phyloP scores from a whole-genome alignment of 2,888 invertebrate species.

The Elegia similella region DNA sequence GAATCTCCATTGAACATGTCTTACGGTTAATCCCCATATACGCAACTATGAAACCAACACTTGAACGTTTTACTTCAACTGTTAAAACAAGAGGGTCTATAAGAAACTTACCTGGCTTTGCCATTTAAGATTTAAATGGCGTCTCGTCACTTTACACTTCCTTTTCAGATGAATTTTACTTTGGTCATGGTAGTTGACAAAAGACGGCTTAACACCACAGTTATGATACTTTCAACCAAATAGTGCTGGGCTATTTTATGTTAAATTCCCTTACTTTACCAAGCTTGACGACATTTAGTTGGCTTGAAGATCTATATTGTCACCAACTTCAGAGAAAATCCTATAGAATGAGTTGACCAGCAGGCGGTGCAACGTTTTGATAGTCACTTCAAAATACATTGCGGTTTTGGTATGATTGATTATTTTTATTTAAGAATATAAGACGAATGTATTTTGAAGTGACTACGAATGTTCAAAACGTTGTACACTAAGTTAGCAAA shows the following conservation, averaged over 20 bases:
- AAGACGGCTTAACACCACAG: neutral
- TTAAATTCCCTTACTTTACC: no score
- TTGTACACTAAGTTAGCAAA: no score
- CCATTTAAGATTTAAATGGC: neutral
- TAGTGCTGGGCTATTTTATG: neutral
- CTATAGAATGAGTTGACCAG: no score
- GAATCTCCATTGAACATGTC: neutral
- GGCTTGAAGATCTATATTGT: no score
- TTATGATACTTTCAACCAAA: neutral
- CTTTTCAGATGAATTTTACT: neutral
- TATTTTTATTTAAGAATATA: no score
- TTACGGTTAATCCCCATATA: constrained; percentile 2
- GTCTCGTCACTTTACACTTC: neutral
- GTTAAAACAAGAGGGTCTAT: neutral
- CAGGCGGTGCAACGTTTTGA: no score
- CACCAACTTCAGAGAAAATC: no score
- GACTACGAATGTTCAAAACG: no score
- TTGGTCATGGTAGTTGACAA: neutral
- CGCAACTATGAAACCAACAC: neutral
- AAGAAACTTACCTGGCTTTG: neutral
- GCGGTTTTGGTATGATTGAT: no score
- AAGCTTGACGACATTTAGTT: no score
- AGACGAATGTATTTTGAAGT: no score
- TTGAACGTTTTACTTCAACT: neutral
- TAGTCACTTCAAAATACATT: no score